Evolutionary conservation across 2,797 vertebrate species (phyloP), one percentile per base, ranked within the genome.

Genomic region (Megaceryle alcyon): DNA sequence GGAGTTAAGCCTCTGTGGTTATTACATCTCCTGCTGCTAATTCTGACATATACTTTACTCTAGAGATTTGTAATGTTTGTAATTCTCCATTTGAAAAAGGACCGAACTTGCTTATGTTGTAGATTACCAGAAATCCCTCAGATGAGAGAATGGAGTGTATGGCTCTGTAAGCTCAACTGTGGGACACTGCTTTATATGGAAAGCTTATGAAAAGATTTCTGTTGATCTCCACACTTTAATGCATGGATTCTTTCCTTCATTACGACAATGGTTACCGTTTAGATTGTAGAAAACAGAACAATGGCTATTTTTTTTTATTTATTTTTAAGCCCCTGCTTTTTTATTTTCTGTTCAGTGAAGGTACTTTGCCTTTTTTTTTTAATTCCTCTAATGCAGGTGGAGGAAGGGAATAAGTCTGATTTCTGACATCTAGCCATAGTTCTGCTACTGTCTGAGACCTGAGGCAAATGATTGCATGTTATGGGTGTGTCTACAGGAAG

Each of bases 11-110:
- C 31, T 71, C 43, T 0, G 0, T 44, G 63, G 63, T 88, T n/a
- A 56, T 88, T 90, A 66, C 88, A 73, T 70, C 81, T 95, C 44
- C 81, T 73, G 83, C 86, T 96, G 95, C 94, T 93, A 96, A 19
- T 86, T 72, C 44, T 84, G 94, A 96, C 4, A 11, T 73, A 5
- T 53, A 56, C 70, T 77, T 95, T 91, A 93, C 90, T 82, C 79
- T 25, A 46, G 89, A 71, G 86, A 71, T 85, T 35, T 79, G 59
- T 53, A 90, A 69, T 0, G 7, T 79, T 86, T 79, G 83, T 82
- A 85, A 75, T 86, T 65, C 88, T 80, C 53, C 83, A 6, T 41
- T 86, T 96, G 91, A 86, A 75, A 84, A 56, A 51, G 70, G 64
- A 41, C 86, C 75, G 56, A 79, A 73, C 68, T 91, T 76, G 87